phyloP scores from a whole-genome alignment of 2,797 vertebrate genomes.

The Helicolenus hilgendorfi region DNA sequence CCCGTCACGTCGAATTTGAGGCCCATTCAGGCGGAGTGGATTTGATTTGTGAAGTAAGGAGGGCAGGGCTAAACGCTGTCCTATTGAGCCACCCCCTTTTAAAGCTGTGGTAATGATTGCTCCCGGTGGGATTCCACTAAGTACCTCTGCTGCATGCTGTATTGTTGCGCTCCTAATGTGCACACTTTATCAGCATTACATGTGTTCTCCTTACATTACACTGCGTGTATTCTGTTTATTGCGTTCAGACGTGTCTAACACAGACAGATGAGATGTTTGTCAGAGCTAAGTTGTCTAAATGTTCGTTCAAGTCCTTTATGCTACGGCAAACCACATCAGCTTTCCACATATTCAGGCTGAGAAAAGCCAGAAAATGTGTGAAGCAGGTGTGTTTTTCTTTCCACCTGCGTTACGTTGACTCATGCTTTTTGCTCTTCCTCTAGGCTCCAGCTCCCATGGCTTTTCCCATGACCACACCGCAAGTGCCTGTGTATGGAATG shows the following conservation, averaged over 20 bases:
- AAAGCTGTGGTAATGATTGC: constrained; percentile 61
- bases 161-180: constrained; percentile 29
- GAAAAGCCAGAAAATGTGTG: background rate
- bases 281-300: background rate
- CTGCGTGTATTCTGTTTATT: background rate
- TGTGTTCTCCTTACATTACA: background rate
- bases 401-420: background rate
- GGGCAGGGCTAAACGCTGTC: constrained; percentile 40
- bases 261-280: background rate
- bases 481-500: constrained; percentile 98
- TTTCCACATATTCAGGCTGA: background rate
- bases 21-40: constrained; percentile 32
- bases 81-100: constrained; percentile 50
- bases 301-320: background rate
- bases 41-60: constrained; percentile 56
- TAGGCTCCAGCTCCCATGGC: constrained; percentile 93
- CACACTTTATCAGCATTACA: constrained; percentile 35
- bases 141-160: constrained; percentile 45
- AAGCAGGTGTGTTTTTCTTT: background rate
- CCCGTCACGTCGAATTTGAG: constrained; percentile 37
- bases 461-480: constrained; percentile 94
- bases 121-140: constrained; percentile 62
- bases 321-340: background rate
- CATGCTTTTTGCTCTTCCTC: background rate
- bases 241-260: background rate